Evolutionary conservation across 2,888 invertebrate genomes (phyloP).

Genomic region (Cosmia trapezina): DNA sequence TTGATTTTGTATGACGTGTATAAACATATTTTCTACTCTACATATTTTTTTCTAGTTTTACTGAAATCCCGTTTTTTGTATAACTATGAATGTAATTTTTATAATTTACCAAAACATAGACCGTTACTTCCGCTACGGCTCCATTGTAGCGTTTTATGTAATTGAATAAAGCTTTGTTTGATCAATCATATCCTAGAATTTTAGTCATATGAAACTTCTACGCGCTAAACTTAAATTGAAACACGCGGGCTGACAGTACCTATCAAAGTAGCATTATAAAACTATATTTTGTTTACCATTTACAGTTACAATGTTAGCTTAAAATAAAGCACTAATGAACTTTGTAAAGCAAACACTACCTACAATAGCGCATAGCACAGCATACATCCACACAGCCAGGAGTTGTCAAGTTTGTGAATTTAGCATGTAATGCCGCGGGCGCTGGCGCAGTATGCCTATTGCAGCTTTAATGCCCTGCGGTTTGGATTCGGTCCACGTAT

Average conservation of each 20-base stretch:
- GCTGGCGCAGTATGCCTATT: conserved; percentile 80
- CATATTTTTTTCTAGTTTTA: background rate
- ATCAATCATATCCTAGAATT: conserved; percentile 1
- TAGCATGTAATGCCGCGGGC: conserved; percentile 72
- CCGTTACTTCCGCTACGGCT: background rate
- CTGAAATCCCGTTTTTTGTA: background rate
- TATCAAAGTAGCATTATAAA: background rate
- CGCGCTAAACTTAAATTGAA: conserved; percentile 13
- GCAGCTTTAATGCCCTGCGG: conserved; percentile 84
- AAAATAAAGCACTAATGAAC: conserved; percentile 22
- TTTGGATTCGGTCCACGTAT: conserved; percentile 86
- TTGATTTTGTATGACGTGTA: background rate
- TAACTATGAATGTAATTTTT: background rate
- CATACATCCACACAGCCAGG: conserved; percentile 56
- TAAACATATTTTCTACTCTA: background rate
- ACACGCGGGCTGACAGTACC: background rate
- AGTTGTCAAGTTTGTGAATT: conserved; percentile 75
- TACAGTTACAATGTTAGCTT: conserved; percentile 14
- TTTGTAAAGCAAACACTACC: conserved; percentile 34
- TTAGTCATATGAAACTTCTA: background rate
- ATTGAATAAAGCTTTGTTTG: conserved; percentile 44
- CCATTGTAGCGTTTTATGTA: conserved; percentile 17
- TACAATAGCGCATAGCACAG: conserved; percentile 37
- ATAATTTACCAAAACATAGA: background rate
- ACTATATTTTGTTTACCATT: background rate